Evolutionary conservation across 2,888 invertebrate genomes (phyloP).

Genomic region (Plebejus argus): DNA sequence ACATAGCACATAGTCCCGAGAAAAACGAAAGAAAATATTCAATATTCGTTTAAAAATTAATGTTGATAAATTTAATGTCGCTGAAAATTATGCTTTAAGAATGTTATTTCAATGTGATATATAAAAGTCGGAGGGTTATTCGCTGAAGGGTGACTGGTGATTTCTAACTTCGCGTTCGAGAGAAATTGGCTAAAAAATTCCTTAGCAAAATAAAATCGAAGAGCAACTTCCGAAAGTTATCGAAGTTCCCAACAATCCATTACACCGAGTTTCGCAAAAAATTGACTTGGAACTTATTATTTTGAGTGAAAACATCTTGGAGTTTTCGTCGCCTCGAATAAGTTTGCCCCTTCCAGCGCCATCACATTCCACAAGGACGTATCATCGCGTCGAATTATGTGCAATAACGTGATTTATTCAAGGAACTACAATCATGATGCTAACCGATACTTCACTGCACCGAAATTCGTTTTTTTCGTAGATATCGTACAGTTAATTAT

Average conservation of each 20-base stretch:
- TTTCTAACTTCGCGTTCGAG: conserved; percentile 65
- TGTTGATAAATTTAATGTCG: conserved; percentile 21
- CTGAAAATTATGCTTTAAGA: conserved; percentile 27
- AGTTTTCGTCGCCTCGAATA: conserved; percentile 65
- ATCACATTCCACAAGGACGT: conserved; percentile 40
- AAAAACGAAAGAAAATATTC: conserved; percentile 8
- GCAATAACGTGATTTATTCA: conserved; percentile 13
- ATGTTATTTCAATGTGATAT: conserved; percentile 29
- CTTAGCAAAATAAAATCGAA: conserved; percentile 75
- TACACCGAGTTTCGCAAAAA: conserved; percentile 79
- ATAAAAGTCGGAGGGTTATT: conserved; percentile 42
- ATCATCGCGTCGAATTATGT: conserved; percentile 38
- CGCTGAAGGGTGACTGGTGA: conserved; percentile 72
- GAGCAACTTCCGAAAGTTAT: conserved; percentile 80
- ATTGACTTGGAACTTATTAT: conserved; percentile 78
- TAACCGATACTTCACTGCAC: too few species aligned
- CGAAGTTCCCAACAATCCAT: conserved; percentile 79
- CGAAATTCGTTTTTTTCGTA: too few species aligned
- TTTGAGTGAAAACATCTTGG: conserved; percentile 76
- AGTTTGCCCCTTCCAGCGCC: conserved; percentile 53
- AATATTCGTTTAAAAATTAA: conserved; percentile 14
- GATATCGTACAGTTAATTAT: too few species aligned
- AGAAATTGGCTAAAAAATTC: conserved; percentile 80
- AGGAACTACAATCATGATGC: not conserved
- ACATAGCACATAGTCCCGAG: not conserved